Conservation (phyloP, 2,797 vertebrate genomes). For the Gallinago nigripennis region DNA sequence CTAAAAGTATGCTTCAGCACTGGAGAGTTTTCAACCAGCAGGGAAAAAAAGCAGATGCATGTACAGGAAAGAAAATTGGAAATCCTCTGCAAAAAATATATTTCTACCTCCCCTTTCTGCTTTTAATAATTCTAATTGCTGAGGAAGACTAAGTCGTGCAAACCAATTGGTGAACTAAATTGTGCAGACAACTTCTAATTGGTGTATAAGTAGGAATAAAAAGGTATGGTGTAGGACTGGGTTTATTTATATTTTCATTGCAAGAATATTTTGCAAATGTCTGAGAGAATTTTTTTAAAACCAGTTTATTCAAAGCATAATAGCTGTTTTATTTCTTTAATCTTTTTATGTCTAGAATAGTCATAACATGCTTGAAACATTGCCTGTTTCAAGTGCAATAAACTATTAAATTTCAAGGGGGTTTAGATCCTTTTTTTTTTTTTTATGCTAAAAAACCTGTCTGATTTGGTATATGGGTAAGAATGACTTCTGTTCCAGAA, state of each 20-base stretch:
- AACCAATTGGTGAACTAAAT: not conserved
- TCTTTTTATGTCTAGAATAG: not conserved
- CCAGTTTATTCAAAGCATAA: not conserved
- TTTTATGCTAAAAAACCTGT: not conserved
- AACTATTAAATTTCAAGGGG: not conserved
- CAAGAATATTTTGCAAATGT: not conserved
- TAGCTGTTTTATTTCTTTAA: not conserved
- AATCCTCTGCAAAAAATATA: not conserved
- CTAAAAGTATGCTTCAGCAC: not conserved
- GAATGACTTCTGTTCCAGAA: not conserved
- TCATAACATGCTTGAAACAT: rapidly evolving
- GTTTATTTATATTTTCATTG: not conserved
- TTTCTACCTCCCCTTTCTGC: not conserved
- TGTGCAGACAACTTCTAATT: not conserved
- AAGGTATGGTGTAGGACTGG: not conserved
- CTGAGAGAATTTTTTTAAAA: not conserved
- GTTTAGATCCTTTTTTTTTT: not conserved
- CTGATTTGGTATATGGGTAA: not conserved
- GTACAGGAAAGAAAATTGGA: not conserved
- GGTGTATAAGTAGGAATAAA: not conserved
- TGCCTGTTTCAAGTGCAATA: not conserved
- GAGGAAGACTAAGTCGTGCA: not conserved
- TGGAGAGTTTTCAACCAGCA: not conserved
- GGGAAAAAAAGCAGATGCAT: not conserved
- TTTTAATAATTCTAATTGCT: not conserved